Conservation (phyloP, 2,113 vertebrate genomes). For the Lophotis ruficrista region DNA sequence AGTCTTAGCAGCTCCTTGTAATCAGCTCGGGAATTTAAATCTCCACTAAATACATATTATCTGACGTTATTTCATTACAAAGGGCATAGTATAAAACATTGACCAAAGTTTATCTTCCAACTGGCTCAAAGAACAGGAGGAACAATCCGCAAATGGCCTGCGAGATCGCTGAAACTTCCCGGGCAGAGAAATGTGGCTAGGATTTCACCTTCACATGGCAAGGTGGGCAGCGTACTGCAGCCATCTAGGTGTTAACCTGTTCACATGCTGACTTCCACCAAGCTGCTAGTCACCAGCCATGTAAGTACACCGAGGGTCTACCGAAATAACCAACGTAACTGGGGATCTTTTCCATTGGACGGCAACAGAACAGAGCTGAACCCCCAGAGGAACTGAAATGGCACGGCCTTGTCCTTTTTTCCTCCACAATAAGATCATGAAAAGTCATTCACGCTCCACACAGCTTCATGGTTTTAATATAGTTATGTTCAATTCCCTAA, state of each 20-base stretch:
- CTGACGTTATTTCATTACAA: conserved; percentile 64
- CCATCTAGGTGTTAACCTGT: not conserved
- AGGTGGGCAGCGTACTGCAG: not conserved
- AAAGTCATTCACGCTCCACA: fast-evolving
- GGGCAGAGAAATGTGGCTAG: not conserved
- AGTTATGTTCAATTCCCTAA: not conserved
- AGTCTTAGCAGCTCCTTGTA: conserved; percentile 22
- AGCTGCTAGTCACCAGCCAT: not conserved
- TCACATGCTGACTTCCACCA: not conserved
- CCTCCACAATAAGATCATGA: not conserved
- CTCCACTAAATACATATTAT: conserved; percentile 57
- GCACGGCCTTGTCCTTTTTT: fast-evolving
- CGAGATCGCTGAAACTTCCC: not conserved
- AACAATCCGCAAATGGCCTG: not conserved
- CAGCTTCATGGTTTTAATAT: not conserved
- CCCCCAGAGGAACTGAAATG: not conserved
- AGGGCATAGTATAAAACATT: conserved; percentile 60
- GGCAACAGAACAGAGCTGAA: not conserved
- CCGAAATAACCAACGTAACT: fast-evolving
- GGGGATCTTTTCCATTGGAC: not conserved
- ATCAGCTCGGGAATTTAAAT: conserved; percentile 66
- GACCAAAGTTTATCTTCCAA: conserved; percentile 68
- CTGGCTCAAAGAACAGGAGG: conserved; percentile 22
- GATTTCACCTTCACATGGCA: not conserved
- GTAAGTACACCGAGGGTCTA: too few species aligned